Evolutionary conservation across 2,888 invertebrate genomes (phyloP).

Genomic region (Ophion slaviceki): DNA sequence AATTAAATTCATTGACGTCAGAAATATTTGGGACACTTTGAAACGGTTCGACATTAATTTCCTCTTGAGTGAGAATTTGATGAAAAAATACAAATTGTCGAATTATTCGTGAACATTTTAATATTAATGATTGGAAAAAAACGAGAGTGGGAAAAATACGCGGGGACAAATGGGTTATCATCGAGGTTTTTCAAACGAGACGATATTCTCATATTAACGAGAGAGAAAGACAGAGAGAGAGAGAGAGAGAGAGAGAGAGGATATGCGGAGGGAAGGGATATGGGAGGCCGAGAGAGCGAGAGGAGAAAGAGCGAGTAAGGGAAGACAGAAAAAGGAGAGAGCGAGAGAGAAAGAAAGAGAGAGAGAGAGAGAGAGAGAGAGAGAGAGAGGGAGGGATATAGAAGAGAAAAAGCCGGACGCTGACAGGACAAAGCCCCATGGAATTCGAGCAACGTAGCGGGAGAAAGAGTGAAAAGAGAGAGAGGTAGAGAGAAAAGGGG

Average conservation of each 20-base stretch:
- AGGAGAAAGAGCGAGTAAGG: slow-evolving; percentile 32
- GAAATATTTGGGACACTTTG: no score
- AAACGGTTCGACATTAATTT: no score
- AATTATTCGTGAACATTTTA: not conserved
- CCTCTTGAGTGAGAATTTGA: no score
- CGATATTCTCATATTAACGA: slow-evolving; percentile 56
- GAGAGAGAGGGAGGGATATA: slow-evolving; percentile 25
- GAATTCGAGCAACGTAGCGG: slow-evolving; percentile 66
- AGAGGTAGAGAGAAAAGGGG: slow-evolving; percentile 2
- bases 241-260: not conserved
- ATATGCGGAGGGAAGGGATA: slow-evolving; percentile 4
- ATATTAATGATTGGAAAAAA: not conserved
- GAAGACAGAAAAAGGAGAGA: slow-evolving; percentile 4
- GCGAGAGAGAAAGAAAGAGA: not conserved
- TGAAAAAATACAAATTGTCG: not conserved
- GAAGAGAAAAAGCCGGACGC: slow-evolving; percentile 61
- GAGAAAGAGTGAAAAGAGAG: not conserved
- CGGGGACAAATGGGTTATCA: not conserved
- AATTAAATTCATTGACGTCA: not conserved
- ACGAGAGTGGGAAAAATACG: not conserved
- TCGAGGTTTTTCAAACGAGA: slow-evolving; percentile 27
- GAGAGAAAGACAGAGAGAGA: slow-evolving; percentile 1
- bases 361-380: slow-evolving; percentile 15
- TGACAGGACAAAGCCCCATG: slow-evolving; percentile 70
- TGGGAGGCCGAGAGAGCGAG: not conserved